Percentiles rank a stretch among this genome's conserved stretches.
These are phyloP conservation scores for Bostrychus sinensis DNA, from an alignment of 2,113 vertebrate genomes.

Conservation along the genomic window DNA sequence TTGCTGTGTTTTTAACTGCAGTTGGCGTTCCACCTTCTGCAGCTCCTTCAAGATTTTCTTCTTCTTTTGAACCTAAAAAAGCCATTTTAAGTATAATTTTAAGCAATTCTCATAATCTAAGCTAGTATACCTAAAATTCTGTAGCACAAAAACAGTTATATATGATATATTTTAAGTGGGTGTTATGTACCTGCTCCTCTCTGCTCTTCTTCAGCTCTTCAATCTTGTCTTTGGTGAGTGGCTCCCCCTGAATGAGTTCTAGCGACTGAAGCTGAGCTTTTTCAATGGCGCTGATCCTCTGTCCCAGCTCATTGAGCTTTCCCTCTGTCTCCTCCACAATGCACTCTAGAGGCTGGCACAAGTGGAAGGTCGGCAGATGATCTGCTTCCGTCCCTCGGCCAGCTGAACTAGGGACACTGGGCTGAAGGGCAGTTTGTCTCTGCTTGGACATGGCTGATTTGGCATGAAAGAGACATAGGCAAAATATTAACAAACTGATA, in stretches of 20 bases:
- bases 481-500: neutral
- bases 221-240: slow-evolving; percentile 99
- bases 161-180: neutral
- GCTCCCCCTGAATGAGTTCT: slow-evolving; percentile 99
- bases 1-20: slow-evolving; percentile 99
- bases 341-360: slow-evolving; percentile 98
- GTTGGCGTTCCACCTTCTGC: slow-evolving; percentile 98
- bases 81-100: slow-evolving; percentile 9
- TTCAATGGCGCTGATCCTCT: slow-evolving; percentile 99
- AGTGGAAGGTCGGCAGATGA: slow-evolving; percentile 94
- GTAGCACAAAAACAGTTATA: no score
- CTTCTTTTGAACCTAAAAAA: slow-evolving; percentile 93
- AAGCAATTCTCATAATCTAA: neutral
- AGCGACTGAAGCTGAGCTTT: slow-evolving; percentile 98
- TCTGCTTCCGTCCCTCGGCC: slow-evolving; percentile 84
- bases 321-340: slow-evolving; percentile 99
- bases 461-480: slow-evolving; percentile 38
- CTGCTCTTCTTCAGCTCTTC: slow-evolving; percentile 99
- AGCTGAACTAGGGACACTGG: slow-evolving; percentile 71
- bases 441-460: slow-evolving; percentile 90
- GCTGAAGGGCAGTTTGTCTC: slow-evolving; percentile 92
- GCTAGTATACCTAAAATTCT: no score
- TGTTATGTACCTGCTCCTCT: slow-evolving; percentile 88
- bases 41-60: slow-evolving; percentile 99
- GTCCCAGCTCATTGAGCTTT: slow-evolving; percentile 98